Evolutionary conservation across 2,888 invertebrate species (phyloP), one percentile per base, ranked within the genome.

Genomic region (Philereme vetulata): DNA sequence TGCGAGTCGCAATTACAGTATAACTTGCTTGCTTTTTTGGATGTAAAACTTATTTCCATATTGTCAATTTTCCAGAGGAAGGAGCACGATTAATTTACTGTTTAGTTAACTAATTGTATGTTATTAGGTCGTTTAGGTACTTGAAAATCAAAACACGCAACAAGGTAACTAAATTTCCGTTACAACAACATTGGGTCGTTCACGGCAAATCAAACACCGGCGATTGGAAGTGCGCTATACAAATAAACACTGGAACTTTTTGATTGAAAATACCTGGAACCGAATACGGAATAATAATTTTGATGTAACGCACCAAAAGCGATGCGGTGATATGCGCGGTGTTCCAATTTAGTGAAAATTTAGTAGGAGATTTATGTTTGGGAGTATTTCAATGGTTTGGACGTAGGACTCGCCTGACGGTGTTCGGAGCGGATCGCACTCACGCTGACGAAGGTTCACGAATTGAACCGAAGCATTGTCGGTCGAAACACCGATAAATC

Each of bases 291-390:
- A 77, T 73, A 73, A 78, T 75, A 69, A 74, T 79, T 80, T 77
- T 65, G 61, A 75, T 74, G 68, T 77, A 78, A 73, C 68, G 65
- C 67, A 67, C 67, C 70, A 71, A 77, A 77, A 75, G 71, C 68
- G 68, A 77, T 75, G 71, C 68, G 68, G 33, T 67, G 69, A 73
- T 76, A 75, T 74, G 66, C 75, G 69, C 64, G 72, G 74, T 71
- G 71, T 80, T 83, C 77, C 75, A 77, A 82, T 83, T 81, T 74
- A 75, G 68, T 68, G 59, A 71, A 75, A 80, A 76, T 79, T 80
- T 76, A 71, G 68, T 74, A 72, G 68, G 71, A 47, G 53, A 53
- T 44, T n/a, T 36, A 10, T 51, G 51, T 52, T 71, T 71, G 64
- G 58, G 72, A 74, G 75, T 78, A 69, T 76, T 80, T 78, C 74